Conservation (phyloP, 2,113 vertebrate genomes). For the Etia nguti region DNA sequence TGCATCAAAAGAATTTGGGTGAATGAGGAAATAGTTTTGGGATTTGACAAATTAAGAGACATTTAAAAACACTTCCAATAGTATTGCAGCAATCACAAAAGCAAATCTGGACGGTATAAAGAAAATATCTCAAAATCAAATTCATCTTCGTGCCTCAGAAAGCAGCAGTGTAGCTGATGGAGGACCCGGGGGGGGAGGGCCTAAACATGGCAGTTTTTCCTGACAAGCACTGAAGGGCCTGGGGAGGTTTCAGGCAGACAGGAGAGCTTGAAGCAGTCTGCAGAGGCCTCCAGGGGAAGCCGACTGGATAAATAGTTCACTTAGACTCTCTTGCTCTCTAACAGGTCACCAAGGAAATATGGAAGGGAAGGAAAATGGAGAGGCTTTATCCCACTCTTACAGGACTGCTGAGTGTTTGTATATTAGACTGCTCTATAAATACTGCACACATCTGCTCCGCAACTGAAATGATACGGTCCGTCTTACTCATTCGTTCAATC, state of each 20-base stretch:
- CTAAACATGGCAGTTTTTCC: constrained; percentile 73
- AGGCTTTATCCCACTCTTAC: constrained; percentile 33
- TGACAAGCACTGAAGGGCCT: constrained; percentile 65
- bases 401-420: constrained; percentile 44
- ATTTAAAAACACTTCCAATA: background rate
- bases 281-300: constrained; percentile 34
- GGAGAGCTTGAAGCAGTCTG: constrained; percentile 48
- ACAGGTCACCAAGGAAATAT: constrained; percentile 65
- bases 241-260: constrained; percentile 55
- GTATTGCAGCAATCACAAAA: constrained; percentile 18
- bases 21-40: background rate
- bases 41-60: background rate
- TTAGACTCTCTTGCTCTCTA: constrained; percentile 60
- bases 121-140: constrained; percentile 61
- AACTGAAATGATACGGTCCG: constrained; percentile 7
- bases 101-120: constrained; percentile 53
- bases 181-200: constrained; percentile 64
- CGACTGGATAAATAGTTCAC: constrained; percentile 62
- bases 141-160: constrained; percentile 1
- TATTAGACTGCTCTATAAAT: constrained; percentile 43
- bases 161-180: constrained; percentile 9
- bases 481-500: background rate
- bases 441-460: constrained; percentile 8
- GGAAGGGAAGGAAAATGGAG: constrained; percentile 31
- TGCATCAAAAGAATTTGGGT: background rate